These are phyloP conservation scores for cattle (Bos taurus) DNA, from an alignment of 2,113 vertebrate species.

Conservation along the genomic window DNA sequence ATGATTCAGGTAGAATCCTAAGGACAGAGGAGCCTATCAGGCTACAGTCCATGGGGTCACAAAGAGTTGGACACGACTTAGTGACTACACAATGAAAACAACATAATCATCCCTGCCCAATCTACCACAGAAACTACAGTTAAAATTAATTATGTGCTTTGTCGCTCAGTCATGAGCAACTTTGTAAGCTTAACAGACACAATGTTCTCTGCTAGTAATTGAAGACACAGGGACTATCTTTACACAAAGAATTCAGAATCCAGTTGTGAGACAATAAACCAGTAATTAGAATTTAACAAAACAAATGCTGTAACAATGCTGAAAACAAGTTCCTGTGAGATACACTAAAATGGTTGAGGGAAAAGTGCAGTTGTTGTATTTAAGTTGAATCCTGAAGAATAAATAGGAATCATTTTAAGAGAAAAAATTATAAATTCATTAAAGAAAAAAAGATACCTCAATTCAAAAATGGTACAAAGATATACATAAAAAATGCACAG, in stretches of 20 bases:
- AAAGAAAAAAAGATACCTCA: background rate
- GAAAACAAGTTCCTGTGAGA: background rate
- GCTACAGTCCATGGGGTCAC: background rate
- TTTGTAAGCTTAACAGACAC: background rate
- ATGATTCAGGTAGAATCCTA: background rate
- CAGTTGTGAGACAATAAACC: background rate
- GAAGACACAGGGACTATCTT: background rate
- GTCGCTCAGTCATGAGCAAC: background rate
- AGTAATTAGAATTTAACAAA: background rate
- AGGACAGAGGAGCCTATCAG: background rate
- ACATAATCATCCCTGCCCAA: background rate
- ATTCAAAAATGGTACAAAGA: background rate
- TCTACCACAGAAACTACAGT: background rate
- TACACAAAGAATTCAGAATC: background rate
- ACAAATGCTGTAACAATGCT: background rate
- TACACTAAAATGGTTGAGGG: background rate
- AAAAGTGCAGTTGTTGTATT: background rate
- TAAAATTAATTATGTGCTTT: background rate
- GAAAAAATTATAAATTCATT: background rate
- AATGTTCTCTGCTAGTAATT: background rate
- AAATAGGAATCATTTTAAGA: background rate
- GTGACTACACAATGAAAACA: background rate
- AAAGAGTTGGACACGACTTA: background rate
- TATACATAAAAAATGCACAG: background rate
- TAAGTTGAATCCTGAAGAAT: background rate